Conservation (phyloP, 2,797 vertebrate species). For the Molossus alvarezi region DNA sequence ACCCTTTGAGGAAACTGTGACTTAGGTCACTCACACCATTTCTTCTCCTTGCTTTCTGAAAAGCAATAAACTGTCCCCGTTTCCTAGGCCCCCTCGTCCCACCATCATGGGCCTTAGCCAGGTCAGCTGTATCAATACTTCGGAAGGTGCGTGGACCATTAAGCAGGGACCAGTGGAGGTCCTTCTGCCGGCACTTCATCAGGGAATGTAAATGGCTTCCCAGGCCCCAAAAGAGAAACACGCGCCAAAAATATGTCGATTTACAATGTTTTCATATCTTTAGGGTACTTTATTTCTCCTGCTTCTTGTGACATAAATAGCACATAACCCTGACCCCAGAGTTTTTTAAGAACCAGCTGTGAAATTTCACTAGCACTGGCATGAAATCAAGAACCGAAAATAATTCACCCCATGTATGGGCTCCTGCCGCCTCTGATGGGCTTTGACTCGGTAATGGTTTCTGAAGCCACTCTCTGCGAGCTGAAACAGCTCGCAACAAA, state of each 20-base stretch:
- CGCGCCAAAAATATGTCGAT: slow-evolving; percentile 74
- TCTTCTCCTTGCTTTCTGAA: slow-evolving; percentile 67
- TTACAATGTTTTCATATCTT: slow-evolving; percentile 82
- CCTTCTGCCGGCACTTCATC: slow-evolving; percentile 80
- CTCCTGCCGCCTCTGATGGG: slow-evolving; percentile 64
- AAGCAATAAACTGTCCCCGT: slow-evolving; percentile 60
- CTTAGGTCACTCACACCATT: slow-evolving; percentile 56
- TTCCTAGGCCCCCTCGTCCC: slow-evolving; percentile 59
- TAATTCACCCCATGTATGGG: slow-evolving; percentile 75
- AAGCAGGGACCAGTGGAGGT: neutral
- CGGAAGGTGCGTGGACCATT: slow-evolving; percentile 72
- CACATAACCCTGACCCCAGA: slow-evolving; percentile 39
- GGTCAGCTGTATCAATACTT: slow-evolving; percentile 83
- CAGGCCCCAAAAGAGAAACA: slow-evolving; percentile 76
- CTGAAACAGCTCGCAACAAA: slow-evolving; percentile 76
- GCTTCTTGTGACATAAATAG: slow-evolving; percentile 79
- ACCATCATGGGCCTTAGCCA: neutral
- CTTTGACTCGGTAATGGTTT: slow-evolving; percentile 80
- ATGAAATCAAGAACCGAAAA: slow-evolving; percentile 76
- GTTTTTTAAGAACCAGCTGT: slow-evolving; percentile 83
- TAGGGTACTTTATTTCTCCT: slow-evolving; percentile 76
- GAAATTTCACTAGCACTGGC: slow-evolving; percentile 81
- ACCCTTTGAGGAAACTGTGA: slow-evolving; percentile 73
- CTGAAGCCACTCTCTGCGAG: slow-evolving; percentile 74
- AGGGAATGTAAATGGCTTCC: slow-evolving; percentile 74